A percentile compares a stretch with the other conserved stretches of the same genome.
These are phyloP conservation scores for Episyrphus balteatus DNA, from an alignment of 1,140 invertebrate genomes.

Conservation along the genomic window DNA sequence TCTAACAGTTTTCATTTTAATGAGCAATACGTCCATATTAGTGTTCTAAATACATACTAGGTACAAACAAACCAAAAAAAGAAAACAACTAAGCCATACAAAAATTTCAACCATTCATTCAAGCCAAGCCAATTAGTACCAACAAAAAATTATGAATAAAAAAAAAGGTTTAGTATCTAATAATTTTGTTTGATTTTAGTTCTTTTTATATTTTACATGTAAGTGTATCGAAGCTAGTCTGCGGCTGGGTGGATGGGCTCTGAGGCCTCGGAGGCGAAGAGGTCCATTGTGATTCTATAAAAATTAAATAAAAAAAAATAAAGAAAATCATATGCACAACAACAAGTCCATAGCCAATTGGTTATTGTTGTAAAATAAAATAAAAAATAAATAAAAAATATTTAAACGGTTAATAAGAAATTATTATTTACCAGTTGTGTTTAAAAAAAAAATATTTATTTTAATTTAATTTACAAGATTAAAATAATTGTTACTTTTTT, in stretches of 20 bases:
- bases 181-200: constrained; percentile 5
- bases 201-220: constrained; percentile 39
- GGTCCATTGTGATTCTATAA: constrained; percentile 41
- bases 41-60: no score
- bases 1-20: no score
- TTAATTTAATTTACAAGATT: neutral
- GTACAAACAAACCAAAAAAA: neutral
- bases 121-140: constrained; percentile 9
- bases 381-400: constrained; percentile 4
- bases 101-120: constrained; percentile 12
- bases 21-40: no score
- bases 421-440: neutral
- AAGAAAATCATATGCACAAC: constrained; percentile 7
- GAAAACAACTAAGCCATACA: neutral
- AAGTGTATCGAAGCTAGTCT: constrained; percentile 42
- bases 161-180: no score
- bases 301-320: constrained; percentile 26
- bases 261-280: constrained; percentile 39
- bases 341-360: constrained; percentile 14
- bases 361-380: constrained; percentile 11
- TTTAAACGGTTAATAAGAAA: neutral
- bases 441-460: neutral
- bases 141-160: neutral
- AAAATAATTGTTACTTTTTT: neutral
- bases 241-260: constrained; percentile 38